phyloP scores from a whole-genome alignment of 2,113 vertebrate genomes.

The Myanophis thanlyinensis region DNA sequence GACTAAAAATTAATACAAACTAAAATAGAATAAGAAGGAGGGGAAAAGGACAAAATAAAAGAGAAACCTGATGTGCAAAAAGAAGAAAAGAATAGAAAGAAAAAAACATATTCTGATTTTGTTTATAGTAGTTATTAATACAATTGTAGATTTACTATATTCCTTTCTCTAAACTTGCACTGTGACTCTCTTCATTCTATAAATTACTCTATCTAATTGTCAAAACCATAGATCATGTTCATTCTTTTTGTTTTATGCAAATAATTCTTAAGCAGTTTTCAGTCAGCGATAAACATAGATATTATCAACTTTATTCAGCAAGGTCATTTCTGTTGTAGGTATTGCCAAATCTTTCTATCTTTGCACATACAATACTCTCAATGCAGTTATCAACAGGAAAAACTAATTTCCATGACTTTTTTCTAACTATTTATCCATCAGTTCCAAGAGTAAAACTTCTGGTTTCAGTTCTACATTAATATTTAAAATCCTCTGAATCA shows the following conservation, averaged over 20 bases:
- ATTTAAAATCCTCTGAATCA: background rate
- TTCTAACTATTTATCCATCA: background rate
- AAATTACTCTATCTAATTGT: background rate
- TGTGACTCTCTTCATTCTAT: background rate
- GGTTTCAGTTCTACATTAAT: background rate
- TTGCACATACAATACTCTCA: background rate
- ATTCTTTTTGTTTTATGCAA: background rate
- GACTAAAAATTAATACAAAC: background rate
- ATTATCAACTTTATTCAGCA: background rate
- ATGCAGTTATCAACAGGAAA: background rate
- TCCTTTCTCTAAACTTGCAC: background rate
- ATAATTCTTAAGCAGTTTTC: background rate
- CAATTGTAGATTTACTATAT: background rate
- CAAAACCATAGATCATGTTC: background rate
- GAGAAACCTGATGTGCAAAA: background rate
- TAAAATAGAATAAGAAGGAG: background rate
- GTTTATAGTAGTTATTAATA: background rate
- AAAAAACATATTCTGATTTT: background rate
- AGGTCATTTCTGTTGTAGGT: background rate
- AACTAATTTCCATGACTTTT: background rate
- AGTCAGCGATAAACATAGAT: background rate
- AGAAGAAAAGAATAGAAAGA: background rate
- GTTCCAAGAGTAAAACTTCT: background rate
- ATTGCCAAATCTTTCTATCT: background rate
- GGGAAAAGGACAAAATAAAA: background rate